phyloP scores from a whole-genome alignment of 2,888 invertebrate genomes.

The Nemurella pictetii region DNA sequence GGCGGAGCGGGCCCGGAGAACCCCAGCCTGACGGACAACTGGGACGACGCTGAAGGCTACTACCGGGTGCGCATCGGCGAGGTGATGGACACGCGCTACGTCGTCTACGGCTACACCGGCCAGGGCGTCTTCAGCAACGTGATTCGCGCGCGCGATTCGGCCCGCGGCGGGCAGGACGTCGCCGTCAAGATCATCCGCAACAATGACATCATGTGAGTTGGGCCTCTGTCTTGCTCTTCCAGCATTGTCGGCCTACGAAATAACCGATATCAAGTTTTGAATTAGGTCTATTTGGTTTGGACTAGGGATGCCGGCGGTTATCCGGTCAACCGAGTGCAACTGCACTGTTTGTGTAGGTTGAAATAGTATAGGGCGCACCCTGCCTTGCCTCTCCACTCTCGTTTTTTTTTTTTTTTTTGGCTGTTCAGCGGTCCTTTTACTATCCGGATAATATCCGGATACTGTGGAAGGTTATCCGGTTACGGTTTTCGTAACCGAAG shows the following conservation, averaged over 20 bases:
- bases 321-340: too few species aligned
- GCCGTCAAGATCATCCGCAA: constrained; percentile 98
- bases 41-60: constrained; percentile 99
- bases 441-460: too few species aligned
- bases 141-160: constrained; percentile 88
- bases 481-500: too few species aligned
- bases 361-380: too few species aligned
- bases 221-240: too few species aligned
- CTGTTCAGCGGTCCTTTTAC: too few species aligned
- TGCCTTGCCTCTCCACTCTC: too few species aligned
- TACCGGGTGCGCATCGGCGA: constrained; percentile 97
- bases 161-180: constrained; percentile 83
- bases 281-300: too few species aligned
- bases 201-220: constrained; percentile 97
- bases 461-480: too few species aligned
- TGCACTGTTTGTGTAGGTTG: too few species aligned
- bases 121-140: constrained; percentile 99
- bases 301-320: too few species aligned
- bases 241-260: not conserved
- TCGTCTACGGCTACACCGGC: constrained; percentile 96
- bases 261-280: not conserved
- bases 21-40: constrained; percentile 95
- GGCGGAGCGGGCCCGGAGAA: constrained; percentile 63
- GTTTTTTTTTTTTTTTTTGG: too few species aligned
- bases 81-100: constrained; percentile 85